phyloP scores from a whole-genome alignment of 53 echinoderm and acorn worm genomes.

The Astropecten irregularis region DNA sequence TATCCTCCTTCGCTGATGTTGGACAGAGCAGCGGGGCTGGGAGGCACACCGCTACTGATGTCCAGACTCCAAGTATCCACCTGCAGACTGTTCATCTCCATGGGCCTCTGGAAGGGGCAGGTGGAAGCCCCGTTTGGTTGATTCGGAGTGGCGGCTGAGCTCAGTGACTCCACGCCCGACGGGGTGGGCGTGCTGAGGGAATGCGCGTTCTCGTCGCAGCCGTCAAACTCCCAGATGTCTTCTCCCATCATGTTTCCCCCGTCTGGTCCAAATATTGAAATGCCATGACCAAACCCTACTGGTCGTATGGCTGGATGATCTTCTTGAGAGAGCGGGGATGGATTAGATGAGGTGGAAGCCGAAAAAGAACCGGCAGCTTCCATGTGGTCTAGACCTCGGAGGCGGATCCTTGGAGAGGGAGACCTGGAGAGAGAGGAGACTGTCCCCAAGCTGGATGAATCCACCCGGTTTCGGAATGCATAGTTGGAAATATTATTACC shows the following conservation, averaged over 20 bases:
- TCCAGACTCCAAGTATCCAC: constrained; percentile 79
- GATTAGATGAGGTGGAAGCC: constrained; percentile 37
- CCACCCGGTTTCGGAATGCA: constrained; percentile 12
- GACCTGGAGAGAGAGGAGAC: constrained; percentile 24
- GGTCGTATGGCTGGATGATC: constrained; percentile 17
- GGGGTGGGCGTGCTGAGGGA: constrained; percentile 64
- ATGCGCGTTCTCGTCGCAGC: constrained; percentile 64
- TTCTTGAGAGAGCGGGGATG: constrained; percentile 30
- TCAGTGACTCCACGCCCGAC: constrained; percentile 51
- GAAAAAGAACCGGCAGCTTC: constrained; percentile 15
- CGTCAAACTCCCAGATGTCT: constrained; percentile 79
- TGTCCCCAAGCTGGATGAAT: constrained; percentile 34
- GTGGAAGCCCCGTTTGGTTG: constrained; percentile 14
- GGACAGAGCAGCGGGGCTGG: constrained; percentile 48
- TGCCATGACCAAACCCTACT: constrained; percentile 25
- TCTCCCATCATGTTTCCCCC: constrained; percentile 55
- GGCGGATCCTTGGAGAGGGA: constrained; percentile 17
- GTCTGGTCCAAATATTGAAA: constrained; percentile 51
- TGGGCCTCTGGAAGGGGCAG: constrained; percentile 42
- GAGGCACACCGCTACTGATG: constrained; percentile 66
- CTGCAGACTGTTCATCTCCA: constrained; percentile 26
- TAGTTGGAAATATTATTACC: not conserved
- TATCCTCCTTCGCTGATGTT: constrained; percentile 8
- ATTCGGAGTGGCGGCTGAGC: constrained; percentile 25
- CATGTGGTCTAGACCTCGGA: not conserved